Conservation (phyloP, 1,140 invertebrate species). For the Drosophila teissieri region DNA sequence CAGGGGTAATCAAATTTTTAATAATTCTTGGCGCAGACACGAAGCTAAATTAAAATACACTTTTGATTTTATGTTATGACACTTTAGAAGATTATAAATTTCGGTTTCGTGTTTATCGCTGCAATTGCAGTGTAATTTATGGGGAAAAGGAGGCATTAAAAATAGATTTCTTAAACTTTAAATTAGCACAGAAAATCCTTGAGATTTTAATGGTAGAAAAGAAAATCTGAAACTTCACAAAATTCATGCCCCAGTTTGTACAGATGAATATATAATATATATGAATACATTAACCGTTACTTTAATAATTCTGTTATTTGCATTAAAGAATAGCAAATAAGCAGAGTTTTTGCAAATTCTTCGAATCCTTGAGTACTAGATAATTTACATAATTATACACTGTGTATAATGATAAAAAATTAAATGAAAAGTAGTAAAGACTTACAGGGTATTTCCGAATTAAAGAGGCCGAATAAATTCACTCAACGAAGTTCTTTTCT, state of each 20-base stretch:
- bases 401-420: too few species aligned
- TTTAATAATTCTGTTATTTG: too few species aligned
- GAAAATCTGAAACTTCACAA: too few species aligned
- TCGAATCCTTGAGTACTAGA: not conserved
- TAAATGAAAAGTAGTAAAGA: not conserved
- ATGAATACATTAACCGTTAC: too few species aligned
- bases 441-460: not conserved
- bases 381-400: too few species aligned
- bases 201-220: too few species aligned
- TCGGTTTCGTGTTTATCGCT: slow-evolving; percentile 1
- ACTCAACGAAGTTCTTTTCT: slow-evolving; percentile 16
- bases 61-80: slow-evolving; percentile 15
- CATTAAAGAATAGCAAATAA: too few species aligned
- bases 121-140: not conserved
- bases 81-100: slow-evolving; percentile 1
- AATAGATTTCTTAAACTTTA: not conserved
- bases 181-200: not conserved
- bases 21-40: slow-evolving; percentile 21
- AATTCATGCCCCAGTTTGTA: too few species aligned
- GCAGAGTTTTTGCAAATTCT: too few species aligned
- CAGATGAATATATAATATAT: too few species aligned
- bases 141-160: not conserved
- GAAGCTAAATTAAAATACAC: slow-evolving; percentile 35
- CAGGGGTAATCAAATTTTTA: slow-evolving; percentile 11
- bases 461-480: not conserved